Percentiles rank a stretch among this genome's conserved stretches.
These are phyloP conservation scores for Daphoenositta chrysoptera DNA, from an alignment of 2,113 vertebrate genomes.

Conservation along the genomic window DNA sequence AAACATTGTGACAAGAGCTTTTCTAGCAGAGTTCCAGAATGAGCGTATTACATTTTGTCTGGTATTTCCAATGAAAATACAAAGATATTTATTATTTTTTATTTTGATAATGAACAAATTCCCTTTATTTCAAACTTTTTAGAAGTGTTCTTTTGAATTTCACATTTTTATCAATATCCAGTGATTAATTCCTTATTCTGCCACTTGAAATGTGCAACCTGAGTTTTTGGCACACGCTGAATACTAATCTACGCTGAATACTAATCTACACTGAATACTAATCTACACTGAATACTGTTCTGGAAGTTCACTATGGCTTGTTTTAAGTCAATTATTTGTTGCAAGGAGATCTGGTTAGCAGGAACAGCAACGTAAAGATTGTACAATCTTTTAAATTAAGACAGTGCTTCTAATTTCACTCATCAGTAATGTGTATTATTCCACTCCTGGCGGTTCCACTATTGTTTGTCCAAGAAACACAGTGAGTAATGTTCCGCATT, in stretches of 20 bases:
- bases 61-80: not conserved
- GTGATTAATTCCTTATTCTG: not conserved
- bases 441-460: not conserved
- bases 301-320: not conserved
- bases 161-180: not conserved
- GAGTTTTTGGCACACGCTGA: not conserved
- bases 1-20: not conserved
- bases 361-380: not conserved
- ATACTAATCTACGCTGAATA: not conserved
- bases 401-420: not conserved
- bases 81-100: not conserved
- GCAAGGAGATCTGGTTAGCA: not conserved
- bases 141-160: not conserved
- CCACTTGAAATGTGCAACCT: not conserved
- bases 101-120: not conserved
- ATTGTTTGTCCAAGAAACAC: not conserved
- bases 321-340: not conserved
- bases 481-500: not conserved
- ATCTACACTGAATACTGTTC: not conserved
- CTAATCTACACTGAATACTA: fast-evolving
- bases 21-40: not conserved
- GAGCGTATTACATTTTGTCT: not conserved
- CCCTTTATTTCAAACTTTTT: not conserved
- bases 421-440: not conserved
- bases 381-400: not conserved